Base-by-base conservation (phyloP, 2,888 invertebrate species). In the Nomada fucata region DNA sequence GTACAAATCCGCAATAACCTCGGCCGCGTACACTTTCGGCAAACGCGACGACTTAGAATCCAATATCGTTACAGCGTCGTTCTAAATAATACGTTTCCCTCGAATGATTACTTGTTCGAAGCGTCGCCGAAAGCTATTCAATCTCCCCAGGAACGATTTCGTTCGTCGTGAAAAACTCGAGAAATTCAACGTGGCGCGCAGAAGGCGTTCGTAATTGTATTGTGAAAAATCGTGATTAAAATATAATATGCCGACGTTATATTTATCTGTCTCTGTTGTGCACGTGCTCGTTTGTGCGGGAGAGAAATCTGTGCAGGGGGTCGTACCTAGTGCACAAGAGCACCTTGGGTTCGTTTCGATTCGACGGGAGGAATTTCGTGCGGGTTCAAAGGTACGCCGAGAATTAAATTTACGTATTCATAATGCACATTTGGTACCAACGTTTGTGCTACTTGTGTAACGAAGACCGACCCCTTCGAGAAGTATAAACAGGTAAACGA, bases 381-480 rank as follows among this genome's bases (percentile, higher is more conserved):
- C 20, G 20, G 13, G 36, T 64, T 68, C 65, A 68, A 50, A 81
- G 81, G 83, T 82, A 82, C 69, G 63, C 64, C 47, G 68, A 55
- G 57, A 68, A 65, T 77, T 82, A 72, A 60, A 55, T 74, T 73
- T 77, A 70, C 42, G 69, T 77, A 79, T 71, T 78, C 60, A 72
- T 83, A 83, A 83, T 82, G 83, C 83, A 83, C 83, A 42, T 82
- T 82, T 79, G 83, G 83, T 83, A 79, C 78, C 68, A 68, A 79
- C 72, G 47, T 74, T 77, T 81, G 73, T 79, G 83, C 83, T 75
- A 76, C 11, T 44, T 44, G 0, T 23, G 13, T 55, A 57, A 72
- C 63, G 23, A 52, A 11, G 73, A 71, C 53, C 55, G 74, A 79
- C 82, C 79, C 76, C 23, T 42, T 70, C 83, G 79, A 79, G 73